Base-by-base conservation (phyloP, 2,113 vertebrate species). In the Danionella cerebrum region DNA sequence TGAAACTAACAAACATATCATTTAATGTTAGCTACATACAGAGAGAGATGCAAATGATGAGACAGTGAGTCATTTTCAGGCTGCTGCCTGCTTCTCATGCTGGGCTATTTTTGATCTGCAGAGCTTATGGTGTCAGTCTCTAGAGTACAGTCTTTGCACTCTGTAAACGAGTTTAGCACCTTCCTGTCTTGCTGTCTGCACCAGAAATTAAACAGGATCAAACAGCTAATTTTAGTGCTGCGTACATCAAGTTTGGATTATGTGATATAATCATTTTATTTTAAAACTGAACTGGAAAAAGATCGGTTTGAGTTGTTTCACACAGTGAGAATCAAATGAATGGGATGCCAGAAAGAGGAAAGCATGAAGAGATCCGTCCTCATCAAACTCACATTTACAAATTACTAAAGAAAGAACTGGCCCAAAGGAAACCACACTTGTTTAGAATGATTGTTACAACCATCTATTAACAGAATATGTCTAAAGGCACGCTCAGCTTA, bases 201-300 rank as follows among this genome's bases (percentile, higher is more conserved):
- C 35, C 55, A 60, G 73, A 68, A 82, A 74, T 71, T 69, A 77
- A 71, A 74, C 41, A 44, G 35, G 48, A 44, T 47, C 25, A 66
- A 41, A 38, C 11, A 21, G 41, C 65, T 73, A 64, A 79, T 77
- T 76, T 75, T 80, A 78, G 55, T 53, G 10, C 16, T 2, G 33
- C 36, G 24, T 50, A 63, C 63, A 31, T 29, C 22, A 63, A 47
- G 35, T 48, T n/a, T 48, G 29, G 48, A 54, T 14, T 13, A 24
- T 67, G 65, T 70, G 57, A 63, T 19, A 35, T 7, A 24, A 35
- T 22, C 22, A n/a, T 19, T 14, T 48, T 64, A 64, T 64, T 64
- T 64, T 64, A n/a, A n/a, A n/a, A n/a, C n/a, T n/a, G n/a, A n/a
- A n/a, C n/a, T n/a, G n/a, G n/a, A n/a, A n/a, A n/a, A n/a, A n/a